Base-by-base conservation (phyloP, 1,140 invertebrate genomes). In the Drosophila mauritiana region DNA sequence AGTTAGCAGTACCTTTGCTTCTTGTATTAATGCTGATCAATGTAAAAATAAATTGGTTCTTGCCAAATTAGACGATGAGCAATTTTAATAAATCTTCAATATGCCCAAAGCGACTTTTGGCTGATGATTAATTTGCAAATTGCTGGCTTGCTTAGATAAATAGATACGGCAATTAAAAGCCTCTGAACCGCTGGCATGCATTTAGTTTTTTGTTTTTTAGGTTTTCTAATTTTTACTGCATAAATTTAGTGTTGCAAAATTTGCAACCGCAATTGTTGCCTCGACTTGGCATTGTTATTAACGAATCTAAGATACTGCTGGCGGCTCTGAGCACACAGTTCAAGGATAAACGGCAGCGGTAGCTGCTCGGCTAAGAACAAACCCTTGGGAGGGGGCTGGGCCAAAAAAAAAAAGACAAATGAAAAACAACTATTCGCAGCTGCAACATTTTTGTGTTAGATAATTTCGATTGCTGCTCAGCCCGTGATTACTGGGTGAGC, bases 211-310 rank as follows among this genome's bases (percentile, higher is more conserved):
- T 43, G 11, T 54, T 73, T 39, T 27, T 27, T 51, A 55, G 49
- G n/a, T 62, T 70, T 48, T 59, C 43, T 53, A 81, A 62, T 76
- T 75, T 57, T 61, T 48, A 57, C 78, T 69, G 80, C 62, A 83
- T 83, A 83, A 74, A 81, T 83, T 81, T 81, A 39, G 51, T 62
- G 74, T 78, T 82, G 73, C 73, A 62, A 81, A 82, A 68, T 75
- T 58, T 46, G 55, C 70, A 58, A 79, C 70, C 70, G 55, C 75
- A 63, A 59, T 72, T 56, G 55, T 72, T 74, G 69, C 56, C 58
- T 65, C 53, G 61, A 45, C 58, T 78, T 88, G 63, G 80, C 83
- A 77, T 88, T 79, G 75, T 83, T 88, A 83, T 79, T 88, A 73
- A 72, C 73, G 64, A 72, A 81, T 68, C 80, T 57, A 17, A 55